phyloP scores from a whole-genome alignment of 2,888 invertebrate species.

The Altica lythri region DNA sequence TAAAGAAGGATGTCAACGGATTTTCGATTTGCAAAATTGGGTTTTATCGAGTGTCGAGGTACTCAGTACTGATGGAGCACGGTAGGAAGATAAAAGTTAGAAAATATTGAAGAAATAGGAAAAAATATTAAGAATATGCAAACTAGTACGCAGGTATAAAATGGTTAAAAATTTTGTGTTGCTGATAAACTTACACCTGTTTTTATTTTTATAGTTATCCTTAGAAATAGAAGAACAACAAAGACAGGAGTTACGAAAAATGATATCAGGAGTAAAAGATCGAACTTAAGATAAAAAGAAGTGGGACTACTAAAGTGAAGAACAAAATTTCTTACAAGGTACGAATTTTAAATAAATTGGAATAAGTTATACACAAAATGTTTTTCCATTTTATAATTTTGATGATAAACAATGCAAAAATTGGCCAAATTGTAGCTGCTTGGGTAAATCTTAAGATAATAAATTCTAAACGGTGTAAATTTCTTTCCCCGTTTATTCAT shows the following conservation, averaged over 20 bases:
- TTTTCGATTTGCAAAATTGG: conserved; percentile 97
- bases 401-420: no score
- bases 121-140: conserved; percentile 98
- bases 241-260: conserved; percentile 87
- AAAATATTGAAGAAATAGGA: conserved; percentile 96
- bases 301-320: conserved; percentile 60
- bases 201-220: conserved; percentile 70
- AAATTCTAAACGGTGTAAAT: no score
- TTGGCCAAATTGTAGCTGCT: no score
- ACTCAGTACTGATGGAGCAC: conserved; percentile 91
- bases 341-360: no score
- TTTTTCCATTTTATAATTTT: no score
- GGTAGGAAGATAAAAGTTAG: conserved; percentile 94
- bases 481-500: no score
- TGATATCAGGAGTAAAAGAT: conserved; percentile 86
- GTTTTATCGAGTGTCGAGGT: conserved; percentile 91
- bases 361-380: no score
- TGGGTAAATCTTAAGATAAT: no score
- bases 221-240: conserved; percentile 95
- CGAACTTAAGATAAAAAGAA: conserved; percentile 70
- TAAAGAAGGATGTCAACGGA: conserved; percentile 97
- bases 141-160: conserved; percentile 78
- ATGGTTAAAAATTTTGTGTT: no score
- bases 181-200: no score
- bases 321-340: conserved; percentile 57